A percentile compares a stretch with the other conserved stretches of the same genome.
Evolutionary conservation across 2,888 invertebrate genomes (phyloP).

Genomic region (Podabrus alpinus): DNA sequence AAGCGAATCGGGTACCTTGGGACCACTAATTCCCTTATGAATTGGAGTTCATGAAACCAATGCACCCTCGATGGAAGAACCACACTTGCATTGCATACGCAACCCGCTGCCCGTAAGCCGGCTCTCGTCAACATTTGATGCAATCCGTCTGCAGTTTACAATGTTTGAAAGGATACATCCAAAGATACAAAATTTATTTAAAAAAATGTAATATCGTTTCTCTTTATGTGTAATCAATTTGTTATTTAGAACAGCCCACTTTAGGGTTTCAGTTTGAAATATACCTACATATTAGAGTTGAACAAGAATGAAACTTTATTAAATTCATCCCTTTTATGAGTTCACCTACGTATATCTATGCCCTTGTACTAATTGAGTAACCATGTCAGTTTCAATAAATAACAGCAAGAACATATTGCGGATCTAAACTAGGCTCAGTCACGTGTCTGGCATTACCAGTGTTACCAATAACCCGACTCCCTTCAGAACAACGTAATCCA

Average conservation of each 20-base stretch:
- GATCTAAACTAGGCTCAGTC: slow-evolving; percentile 46
- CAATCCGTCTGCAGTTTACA: no score
- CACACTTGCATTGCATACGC: background rate
- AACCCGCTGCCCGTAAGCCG: background rate
- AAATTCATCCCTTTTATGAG: slow-evolving; percentile 1
- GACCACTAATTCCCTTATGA: background rate
- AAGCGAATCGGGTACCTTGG: background rate
- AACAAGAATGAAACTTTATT: background rate
- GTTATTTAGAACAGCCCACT: background rate
- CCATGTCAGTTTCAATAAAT: slow-evolving; percentile 52
- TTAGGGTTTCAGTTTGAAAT: background rate
- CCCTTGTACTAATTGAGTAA: slow-evolving; percentile 47
- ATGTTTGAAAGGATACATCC: no score
- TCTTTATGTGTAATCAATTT: background rate
- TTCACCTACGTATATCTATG: background rate
- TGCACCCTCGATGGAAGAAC: background rate
- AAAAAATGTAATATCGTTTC: no score
- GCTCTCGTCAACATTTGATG: no score
- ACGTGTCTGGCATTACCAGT: slow-evolving; percentile 49
- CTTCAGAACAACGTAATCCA: slow-evolving; percentile 41
- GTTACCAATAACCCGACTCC: slow-evolving; percentile 43
- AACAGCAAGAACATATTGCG: slow-evolving; percentile 50
- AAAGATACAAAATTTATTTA: no score
- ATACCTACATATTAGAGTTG: background rate
- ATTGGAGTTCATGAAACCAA: background rate